Percentiles rank a stretch among this genome's conserved stretches.
These are phyloP conservation scores for Sarcophaga caerulescens DNA, from an alignment of 2,888 invertebrate genomes.

Conservation along the genomic window DNA sequence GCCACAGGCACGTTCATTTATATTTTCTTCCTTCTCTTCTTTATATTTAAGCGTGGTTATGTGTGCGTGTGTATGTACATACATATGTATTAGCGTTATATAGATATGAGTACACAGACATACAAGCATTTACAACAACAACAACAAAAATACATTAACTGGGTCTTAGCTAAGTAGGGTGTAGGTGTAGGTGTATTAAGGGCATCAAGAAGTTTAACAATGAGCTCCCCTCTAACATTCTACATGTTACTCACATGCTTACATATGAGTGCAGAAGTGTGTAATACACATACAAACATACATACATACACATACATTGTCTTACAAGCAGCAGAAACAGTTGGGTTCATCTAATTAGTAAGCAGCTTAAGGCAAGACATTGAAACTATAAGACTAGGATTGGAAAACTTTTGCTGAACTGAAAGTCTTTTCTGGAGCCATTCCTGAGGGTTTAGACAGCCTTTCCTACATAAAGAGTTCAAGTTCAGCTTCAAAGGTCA, in stretches of 20 bases:
- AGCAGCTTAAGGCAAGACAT: no score
- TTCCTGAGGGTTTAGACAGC: no score
- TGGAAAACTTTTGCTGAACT: no score
- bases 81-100: conserved; percentile 44
- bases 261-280: background rate
- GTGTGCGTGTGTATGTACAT: background rate
- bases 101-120: background rate
- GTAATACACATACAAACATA: background rate
- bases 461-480: no score
- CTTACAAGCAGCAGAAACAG: no score
- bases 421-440: no score
- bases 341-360: no score
- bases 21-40: conserved; percentile 49
- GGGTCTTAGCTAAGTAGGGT: conserved; percentile 9
- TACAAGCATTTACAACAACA: conserved; percentile 32
- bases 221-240: no score
- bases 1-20: conserved; percentile 65
- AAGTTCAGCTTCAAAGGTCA: no score
- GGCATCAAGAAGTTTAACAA: conserved; percentile 7
- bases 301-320: background rate
- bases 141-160: conserved; percentile 49
- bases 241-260: no score
- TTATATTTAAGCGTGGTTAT: conserved; percentile 31
- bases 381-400: no score
- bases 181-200: conserved; percentile 5